A percentile compares a stretch with the other conserved stretches of the same genome.
These are phyloP conservation scores for Trichomycterus rosablanca DNA, from an alignment of 2,113 vertebrate genomes.

Conservation along the genomic window DNA sequence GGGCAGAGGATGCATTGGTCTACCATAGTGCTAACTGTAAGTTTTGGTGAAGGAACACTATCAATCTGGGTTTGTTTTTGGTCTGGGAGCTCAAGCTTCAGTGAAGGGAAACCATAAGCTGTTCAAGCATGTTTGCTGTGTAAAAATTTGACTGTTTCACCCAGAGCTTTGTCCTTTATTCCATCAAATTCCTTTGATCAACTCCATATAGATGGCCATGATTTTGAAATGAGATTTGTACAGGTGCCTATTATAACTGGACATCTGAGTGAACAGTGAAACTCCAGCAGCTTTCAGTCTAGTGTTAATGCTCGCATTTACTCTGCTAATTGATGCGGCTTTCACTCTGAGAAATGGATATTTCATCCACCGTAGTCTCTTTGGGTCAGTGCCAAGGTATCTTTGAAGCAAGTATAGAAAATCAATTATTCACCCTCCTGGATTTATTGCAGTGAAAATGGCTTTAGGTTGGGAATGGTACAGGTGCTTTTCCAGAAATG, in stretches of 20 bases:
- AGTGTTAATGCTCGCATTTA: background rate
- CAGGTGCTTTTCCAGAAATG: conserved; percentile 53
- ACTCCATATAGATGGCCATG: no score
- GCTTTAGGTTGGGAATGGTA: conserved; percentile 43
- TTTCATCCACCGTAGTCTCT: conserved; percentile 32
- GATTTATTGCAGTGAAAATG: conserved; percentile 43
- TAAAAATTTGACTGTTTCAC: no score
- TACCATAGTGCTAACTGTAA: no score
- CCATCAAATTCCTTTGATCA: no score
- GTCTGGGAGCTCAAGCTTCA: no score
- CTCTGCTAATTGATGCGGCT: conserved; percentile 37
- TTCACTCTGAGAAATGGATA: conserved; percentile 25
- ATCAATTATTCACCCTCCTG: conserved; percentile 42
- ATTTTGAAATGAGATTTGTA: no score
- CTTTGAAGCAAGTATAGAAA: conserved; percentile 39
- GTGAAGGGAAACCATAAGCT: no score
- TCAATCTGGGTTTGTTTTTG: no score
- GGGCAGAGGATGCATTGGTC: no score
- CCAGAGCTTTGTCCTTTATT: no score
- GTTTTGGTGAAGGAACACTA: no score
- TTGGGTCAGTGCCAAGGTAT: conserved; percentile 31
- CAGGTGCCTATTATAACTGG: conserved; percentile 3
- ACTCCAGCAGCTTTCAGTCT: conserved; percentile 22
- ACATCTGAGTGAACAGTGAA: conserved; percentile 11
- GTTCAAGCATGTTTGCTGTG: no score